Evolutionary conservation across 2,113 vertebrate species (phyloP), one percentile per base, ranked within the genome.

Genomic region (Trochalopteron elliotii): DNA sequence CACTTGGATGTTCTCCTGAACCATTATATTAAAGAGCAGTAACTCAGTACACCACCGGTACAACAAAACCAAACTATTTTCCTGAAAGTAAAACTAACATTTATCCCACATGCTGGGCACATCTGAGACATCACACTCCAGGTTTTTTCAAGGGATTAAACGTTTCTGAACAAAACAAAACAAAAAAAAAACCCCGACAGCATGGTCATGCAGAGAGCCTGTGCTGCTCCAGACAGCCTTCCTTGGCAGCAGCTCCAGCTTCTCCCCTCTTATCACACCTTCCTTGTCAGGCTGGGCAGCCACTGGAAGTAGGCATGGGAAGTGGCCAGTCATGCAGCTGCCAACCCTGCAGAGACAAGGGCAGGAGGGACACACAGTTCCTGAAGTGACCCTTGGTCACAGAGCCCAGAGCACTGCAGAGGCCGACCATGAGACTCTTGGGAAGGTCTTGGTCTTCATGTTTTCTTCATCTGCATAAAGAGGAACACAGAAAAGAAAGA

Each of bases 321-420:
- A 8, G 93, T 78, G 69, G 97, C 96, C 7, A 98, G 44, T 20
- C 88, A 85, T 0, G 97, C 98, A 52, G 98, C 92, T 72, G 98
- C 94, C 47, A 98, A 11, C 35, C 96, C 95, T 7, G 97, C 95
- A 18, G 96, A 88, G 8, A 96, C 92, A 9, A 93, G 95, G 15
- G 96, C 89, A 53, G 95, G 95, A 93, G 96, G 96, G 53, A 98
- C 79, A 42, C 90, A 97, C 33, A 98, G 86, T 21, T 96, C 96
- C 83, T 91, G 91, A 50, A 96, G 89, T 9, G 68, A 37, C 84
- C 75, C 61, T 18, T 72, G 92, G 59, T 79, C 79, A 50, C 23
- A 11, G 22, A 61, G 40, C 23, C 30, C 56, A 16, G 30, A 28
- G 83, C 67, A 71, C 44, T 24, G 31, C 89, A 72, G n/a, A 88